phyloP scores from a whole-genome alignment of 2,797 vertebrate genomes.

The Hapalemur alaotrensis region DNA sequence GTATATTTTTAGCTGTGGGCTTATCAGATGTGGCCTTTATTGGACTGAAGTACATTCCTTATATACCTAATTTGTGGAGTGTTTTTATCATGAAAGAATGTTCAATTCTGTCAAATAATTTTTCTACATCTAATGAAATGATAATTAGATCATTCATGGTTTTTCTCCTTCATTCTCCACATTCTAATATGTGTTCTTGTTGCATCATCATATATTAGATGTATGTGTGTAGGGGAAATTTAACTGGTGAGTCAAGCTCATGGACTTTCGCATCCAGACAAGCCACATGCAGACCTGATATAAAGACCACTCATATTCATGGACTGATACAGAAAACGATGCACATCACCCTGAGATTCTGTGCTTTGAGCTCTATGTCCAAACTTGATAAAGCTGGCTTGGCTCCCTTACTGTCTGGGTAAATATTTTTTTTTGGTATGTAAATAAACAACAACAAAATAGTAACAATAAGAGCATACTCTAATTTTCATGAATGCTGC shows the following conservation, averaged over 20 bases:
- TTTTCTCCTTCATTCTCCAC: neutral
- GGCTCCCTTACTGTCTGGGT: neutral
- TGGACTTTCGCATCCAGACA: neutral
- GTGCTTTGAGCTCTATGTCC: neutral
- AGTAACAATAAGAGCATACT: neutral
- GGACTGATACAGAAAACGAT: neutral
- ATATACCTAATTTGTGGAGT: neutral
- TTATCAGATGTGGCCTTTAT: neutral
- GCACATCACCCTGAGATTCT: neutral
- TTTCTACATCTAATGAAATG: neutral
- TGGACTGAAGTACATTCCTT: neutral
- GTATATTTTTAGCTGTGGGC: neutral
- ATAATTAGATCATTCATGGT: neutral
- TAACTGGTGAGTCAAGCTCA: neutral
- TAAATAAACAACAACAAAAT: neutral
- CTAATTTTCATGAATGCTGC: neutral
- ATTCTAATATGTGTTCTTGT: neutral
- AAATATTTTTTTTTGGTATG: neutral
- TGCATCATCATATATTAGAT: neutral
- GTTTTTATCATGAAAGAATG: neutral
- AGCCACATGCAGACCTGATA: neutral
- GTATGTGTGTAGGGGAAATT: too few species aligned
- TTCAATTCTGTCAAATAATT: neutral
- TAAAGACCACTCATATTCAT: neutral
- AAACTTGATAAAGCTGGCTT: neutral